Conservation (phyloP, 2,113 vertebrate genomes). For the Antigone vipio region DNA sequence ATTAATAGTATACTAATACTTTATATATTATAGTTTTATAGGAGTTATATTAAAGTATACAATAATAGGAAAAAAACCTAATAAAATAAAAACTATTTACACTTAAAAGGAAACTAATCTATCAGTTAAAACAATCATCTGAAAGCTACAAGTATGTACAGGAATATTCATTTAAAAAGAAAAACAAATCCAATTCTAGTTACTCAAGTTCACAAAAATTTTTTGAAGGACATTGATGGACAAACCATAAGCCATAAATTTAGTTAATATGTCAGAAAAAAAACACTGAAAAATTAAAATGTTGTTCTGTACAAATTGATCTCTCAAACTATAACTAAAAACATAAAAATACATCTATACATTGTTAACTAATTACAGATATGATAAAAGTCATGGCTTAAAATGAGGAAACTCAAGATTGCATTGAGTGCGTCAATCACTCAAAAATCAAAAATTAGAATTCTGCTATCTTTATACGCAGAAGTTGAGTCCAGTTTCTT, state of each 20-base stretch:
- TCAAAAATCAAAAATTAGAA: neutral
- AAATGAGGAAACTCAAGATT: neutral
- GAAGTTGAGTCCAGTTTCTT: neutral
- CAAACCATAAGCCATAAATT: neutral
- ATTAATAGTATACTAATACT: neutral
- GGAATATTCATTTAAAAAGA: neutral
- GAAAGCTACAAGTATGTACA: neutral
- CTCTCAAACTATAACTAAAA: neutral
- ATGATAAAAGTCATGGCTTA: neutral
- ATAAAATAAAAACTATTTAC: neutral
- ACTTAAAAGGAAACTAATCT: neutral
- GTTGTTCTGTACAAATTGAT: neutral
- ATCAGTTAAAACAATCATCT: neutral
- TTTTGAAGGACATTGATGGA: neutral
- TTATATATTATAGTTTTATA: neutral
- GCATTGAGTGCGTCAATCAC: fast-evolving
- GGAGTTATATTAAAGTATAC: neutral
- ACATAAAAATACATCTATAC: neutral
- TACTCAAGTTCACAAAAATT: neutral
- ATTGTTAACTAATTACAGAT: neutral
- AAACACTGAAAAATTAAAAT: neutral
- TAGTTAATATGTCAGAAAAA: neutral
- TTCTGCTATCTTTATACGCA: neutral
- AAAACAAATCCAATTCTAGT: neutral
- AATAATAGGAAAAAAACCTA: neutral